These are phyloP conservation scores for Ambastaia sidthimunki DNA, from an alignment of 2,797 vertebrate genomes.

Conservation along the genomic window DNA sequence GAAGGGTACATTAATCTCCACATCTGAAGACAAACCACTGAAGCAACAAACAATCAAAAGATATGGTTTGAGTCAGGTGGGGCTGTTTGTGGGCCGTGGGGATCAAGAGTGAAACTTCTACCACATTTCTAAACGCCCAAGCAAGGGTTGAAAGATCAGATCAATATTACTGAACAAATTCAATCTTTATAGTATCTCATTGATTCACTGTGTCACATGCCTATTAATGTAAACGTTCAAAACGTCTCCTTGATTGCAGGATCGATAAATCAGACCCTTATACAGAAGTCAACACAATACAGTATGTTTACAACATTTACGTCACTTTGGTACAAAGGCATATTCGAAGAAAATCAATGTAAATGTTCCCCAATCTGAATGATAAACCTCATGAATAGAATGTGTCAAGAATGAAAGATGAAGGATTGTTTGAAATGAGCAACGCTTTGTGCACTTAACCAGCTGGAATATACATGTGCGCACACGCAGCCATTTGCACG, in stretches of 20 bases:
- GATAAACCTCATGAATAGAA: conserved; percentile 6
- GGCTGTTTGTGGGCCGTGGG: neutral
- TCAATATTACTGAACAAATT: neutral
- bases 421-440: neutral
- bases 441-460: neutral
- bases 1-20: neutral
- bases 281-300: neutral
- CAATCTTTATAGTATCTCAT: conserved; percentile 2
- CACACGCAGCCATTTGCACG: conserved; percentile 14
- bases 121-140: neutral
- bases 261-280: conserved; percentile 13
- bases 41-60: neutral
- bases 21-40: neutral
- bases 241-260: conserved; percentile 14
- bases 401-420: conserved; percentile 14
- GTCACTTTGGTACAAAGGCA: conserved; percentile 29
- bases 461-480: conserved; percentile 1
- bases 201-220: conserved; percentile 26
- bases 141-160: neutral
- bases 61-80: neutral
- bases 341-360: conserved; percentile 2
- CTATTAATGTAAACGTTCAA: conserved; percentile 46
- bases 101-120: neutral
- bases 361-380: conserved; percentile 21
- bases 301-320: neutral